Evolutionary conservation across 2,888 invertebrate genomes (phyloP), one percentile per base, ranked within the genome.

Genomic region (Andrena marginata): DNA sequence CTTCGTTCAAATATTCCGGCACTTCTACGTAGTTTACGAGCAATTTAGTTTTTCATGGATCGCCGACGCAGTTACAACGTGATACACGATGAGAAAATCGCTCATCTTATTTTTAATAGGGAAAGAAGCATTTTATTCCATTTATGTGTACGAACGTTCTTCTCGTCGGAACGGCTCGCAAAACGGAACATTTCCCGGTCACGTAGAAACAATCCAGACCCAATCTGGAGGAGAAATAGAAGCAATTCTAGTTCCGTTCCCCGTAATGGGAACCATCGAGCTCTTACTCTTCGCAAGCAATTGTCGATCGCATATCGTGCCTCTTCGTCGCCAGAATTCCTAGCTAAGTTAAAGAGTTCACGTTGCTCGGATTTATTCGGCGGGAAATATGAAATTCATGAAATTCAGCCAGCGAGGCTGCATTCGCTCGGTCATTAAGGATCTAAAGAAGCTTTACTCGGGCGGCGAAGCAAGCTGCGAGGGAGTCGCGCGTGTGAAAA

Each of bases 181-280:
- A 54, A 78, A 63, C 35, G 68, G 68, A 26, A 56, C 60, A 76
- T 60, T 76, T 67, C 31, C 23, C n/a, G 29, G 1, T 2, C 23
- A 23, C 62, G n/a, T 26, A 13, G 42, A 68, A 63, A 48, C 74
- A 77, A 60, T 77, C 68, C 48, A 1, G 33, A 33, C 13, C 48
- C 56, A 63, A 76, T 63, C 63, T 48, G 1, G 20, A 3, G n/a
- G 56, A 29, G 54, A 29, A 51, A 48, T 42, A 26, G 5, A 33
- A 20, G 5, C 26, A 20, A 33, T 20, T 74, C 56, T 56, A 42
- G 48, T 54, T 59, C 56, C 42, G n/a, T 59, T 49, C 10, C 48
- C n/a, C 20, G 8, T 64, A 20, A 48, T 8, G 75, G 8, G 13
- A 42, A 42, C 42, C 42, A 16, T 31, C 23, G 13, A 26, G 33